phyloP scores from a whole-genome alignment of 1,140 invertebrate genomes.

The Nebria ingens region DNA sequence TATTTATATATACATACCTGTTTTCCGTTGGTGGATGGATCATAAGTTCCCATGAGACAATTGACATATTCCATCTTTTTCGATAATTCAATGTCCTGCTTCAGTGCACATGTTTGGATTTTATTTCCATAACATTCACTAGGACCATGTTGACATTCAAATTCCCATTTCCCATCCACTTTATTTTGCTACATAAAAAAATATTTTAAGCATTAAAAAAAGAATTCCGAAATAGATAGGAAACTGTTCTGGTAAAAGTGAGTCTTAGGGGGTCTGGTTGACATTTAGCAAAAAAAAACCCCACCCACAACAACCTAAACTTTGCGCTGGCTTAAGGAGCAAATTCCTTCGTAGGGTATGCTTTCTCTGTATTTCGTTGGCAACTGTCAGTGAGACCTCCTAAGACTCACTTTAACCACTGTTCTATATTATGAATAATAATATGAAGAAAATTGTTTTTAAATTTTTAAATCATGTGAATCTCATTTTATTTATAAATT shows the following conservation, averaged over 20 bases:
- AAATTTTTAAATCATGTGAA: background rate
- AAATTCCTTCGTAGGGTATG: no score
- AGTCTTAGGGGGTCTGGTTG: no score
- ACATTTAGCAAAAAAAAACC: conserved; percentile 20
- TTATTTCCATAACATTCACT: conserved; percentile 54
- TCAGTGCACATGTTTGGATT: conserved; percentile 50
- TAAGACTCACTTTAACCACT: no score
- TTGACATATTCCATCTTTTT: conserved; percentile 38
- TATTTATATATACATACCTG: conserved; percentile 19
- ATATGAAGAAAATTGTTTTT: no score
- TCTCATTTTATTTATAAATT: conserved; percentile 5
- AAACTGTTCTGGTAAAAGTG: no score
- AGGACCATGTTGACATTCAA: conserved; percentile 56
- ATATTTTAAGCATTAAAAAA: background rate
- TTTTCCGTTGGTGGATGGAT: conserved; percentile 28
- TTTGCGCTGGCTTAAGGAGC: no score
- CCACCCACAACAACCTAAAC: no score
- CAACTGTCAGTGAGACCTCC: no score
- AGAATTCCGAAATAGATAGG: no score
- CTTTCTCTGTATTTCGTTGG: no score
- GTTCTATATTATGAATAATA: no score
- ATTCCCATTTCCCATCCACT: conserved; percentile 36
- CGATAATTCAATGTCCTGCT: conserved; percentile 33
- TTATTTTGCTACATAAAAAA: conserved; percentile 28
- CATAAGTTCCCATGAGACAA: conserved; percentile 40